Evolutionary conservation across 2,888 invertebrate species (phyloP), one percentile per base, ranked within the genome.

Genomic region (Andricus quercusramuli): DNA sequence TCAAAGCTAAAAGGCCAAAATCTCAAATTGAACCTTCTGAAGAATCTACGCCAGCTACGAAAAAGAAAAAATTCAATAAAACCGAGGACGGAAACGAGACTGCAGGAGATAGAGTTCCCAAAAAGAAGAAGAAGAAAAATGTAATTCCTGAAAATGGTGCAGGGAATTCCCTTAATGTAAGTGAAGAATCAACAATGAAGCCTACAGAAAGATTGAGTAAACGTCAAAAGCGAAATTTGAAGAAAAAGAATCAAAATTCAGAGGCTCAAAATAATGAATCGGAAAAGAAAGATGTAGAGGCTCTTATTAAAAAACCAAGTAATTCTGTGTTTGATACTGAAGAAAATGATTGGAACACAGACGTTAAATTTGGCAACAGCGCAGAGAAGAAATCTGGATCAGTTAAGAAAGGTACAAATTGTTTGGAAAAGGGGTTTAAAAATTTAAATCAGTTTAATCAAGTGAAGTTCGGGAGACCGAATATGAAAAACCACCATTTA

Each of bases 191-290:
- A 9, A 20, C 65, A 22, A 25, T 29, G 1, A 11, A 80, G 59
- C 56, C 47, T 37, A 13, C 56, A 5, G 62, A 80, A 13, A 87
- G 83, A 81, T 83, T 89, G 70, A 90, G 86, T 84, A 93, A 90
- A 82, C 85, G 87, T 80, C 90, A 90, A 86, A 92, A 90, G 81
- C 87, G 88, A 64, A 91, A 90, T 86, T 78, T 84, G 79, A 88
- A 87, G 64, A 87, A 87, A 65, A 84, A 84, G 77, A 87, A 86
- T 80, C 81, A 83, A 41, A 87, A 87, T 79, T 82, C 59, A 76
- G 84, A 82, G 44, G 66, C 66, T 44, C 77, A 77, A 47, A 80
- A 66, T 65, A 64, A 64, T 32, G 67, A 78, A 41, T 37, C 44
- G 83, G 76, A 77, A 37, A 79, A 59, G 37, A 82, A 59, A 51